phyloP scores from a whole-genome alignment of 1,140 invertebrate species.

The Pseudachorutes palmiensis region DNA sequence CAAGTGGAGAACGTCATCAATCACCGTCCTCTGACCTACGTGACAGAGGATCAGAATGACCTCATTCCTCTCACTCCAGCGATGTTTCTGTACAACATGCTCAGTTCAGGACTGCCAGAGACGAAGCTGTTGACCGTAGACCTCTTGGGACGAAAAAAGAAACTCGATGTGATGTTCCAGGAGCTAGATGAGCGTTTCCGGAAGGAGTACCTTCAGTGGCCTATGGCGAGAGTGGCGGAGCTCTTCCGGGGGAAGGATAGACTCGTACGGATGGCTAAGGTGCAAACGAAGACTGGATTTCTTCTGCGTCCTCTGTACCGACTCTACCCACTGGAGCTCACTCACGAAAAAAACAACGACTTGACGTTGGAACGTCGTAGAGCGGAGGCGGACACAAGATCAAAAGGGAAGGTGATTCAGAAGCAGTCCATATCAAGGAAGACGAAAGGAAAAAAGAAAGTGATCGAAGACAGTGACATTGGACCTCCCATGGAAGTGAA shows the following conservation, averaged over 20 bases:
- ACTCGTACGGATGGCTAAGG: conserved; percentile 2
- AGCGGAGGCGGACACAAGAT: no score
- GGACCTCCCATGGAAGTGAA: no score
- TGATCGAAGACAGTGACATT: no score
- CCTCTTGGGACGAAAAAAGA: not conserved
- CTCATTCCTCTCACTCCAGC: conserved; percentile 25
- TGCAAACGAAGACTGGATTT: conserved; percentile 16
- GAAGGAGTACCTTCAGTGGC: conserved; percentile 19
- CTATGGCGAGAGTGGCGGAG: conserved; percentile 7
- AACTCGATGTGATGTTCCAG: not conserved
- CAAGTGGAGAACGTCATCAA: conserved; percentile 27
- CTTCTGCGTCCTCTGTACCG: conserved; percentile 20
- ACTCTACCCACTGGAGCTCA: conserved; percentile 21
- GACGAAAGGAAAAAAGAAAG: no score
- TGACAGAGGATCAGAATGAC: conserved; percentile 18
- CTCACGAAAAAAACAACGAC: not conserved
- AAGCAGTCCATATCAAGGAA: no score
- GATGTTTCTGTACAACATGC: conserved; percentile 19
- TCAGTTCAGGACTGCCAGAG: no score
- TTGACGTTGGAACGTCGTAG: no score
- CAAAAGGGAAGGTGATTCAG: no score
- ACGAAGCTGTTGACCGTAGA: not conserved
- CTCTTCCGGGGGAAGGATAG: conserved; percentile 19
- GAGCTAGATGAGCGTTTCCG: conserved; percentile 11
- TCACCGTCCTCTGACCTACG: conserved; percentile 23